These are phyloP conservation scores for Tonatia bakeri DNA, from an alignment of 2,113 vertebrate genomes.

Conservation along the genomic window DNA sequence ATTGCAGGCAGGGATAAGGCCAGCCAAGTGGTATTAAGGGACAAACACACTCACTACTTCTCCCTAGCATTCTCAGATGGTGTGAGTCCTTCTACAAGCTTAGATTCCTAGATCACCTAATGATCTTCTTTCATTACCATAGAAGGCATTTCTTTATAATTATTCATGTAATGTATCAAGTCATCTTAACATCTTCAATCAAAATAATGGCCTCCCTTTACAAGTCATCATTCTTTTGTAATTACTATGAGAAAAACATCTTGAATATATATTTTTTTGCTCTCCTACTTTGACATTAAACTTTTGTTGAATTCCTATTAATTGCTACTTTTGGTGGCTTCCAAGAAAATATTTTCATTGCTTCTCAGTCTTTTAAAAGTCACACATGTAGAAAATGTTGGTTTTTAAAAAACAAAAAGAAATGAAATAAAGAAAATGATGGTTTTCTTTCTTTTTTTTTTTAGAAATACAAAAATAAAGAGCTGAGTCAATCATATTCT, in stretches of 20 bases:
- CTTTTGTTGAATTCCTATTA: background rate
- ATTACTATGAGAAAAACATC: background rate
- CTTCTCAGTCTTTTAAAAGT: background rate
- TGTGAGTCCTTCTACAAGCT: background rate
- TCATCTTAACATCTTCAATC: background rate
- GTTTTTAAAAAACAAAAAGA: no score
- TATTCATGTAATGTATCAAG: background rate
- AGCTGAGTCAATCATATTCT: background rate
- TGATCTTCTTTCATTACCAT: background rate
- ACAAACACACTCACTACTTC: background rate
- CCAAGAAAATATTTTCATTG: background rate
- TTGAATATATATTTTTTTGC: background rate
- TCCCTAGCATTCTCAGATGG: background rate
- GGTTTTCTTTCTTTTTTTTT: background rate
- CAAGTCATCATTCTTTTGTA: background rate
- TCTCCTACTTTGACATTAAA: background rate
- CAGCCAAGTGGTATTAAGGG: background rate
- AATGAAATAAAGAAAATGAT: background rate
- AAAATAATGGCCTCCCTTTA: background rate
- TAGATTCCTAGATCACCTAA: background rate
- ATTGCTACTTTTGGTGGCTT: background rate
- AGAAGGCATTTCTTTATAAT: background rate
- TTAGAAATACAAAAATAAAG: background rate
- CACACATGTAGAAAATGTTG: background rate
- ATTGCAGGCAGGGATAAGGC: background rate